A percentile compares a stretch with the other conserved stretches of the same genome.
Conservation (phyloP, 1,140 invertebrate species). For the Arion vulgaris region DNA sequence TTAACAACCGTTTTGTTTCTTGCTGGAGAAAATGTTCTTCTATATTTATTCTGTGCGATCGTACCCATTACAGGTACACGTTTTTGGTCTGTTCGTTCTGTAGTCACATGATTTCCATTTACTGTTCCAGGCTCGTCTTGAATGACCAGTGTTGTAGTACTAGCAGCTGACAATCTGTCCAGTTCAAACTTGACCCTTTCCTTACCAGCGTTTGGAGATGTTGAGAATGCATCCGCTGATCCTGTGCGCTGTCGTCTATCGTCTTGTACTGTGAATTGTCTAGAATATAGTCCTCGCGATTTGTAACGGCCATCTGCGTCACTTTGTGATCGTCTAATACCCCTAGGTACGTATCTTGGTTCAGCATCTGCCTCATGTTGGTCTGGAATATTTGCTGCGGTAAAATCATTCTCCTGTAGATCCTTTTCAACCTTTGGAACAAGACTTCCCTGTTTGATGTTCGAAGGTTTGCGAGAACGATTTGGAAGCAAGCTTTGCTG, state of each 20-base stretch:
- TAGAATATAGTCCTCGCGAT: neutral
- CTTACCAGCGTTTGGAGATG: neutral
- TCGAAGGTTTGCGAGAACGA: neutral
- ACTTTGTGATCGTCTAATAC: slow-evolving; percentile 21
- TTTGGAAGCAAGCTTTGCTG: neutral
- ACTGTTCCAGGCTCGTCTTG: neutral
- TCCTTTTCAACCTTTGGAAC: neutral
- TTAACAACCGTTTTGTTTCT: neutral
- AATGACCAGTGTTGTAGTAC: neutral
- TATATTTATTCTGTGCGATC: slow-evolving; percentile 40
- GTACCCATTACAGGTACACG: slow-evolving; percentile 45
- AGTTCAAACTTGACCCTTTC: neutral
- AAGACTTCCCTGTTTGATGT: neutral
- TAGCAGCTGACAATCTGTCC: slow-evolving; percentile 6
- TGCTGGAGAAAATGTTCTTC: slow-evolving; percentile 42
- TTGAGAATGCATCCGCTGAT: neutral
- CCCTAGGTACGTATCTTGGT: slow-evolving; percentile 16
- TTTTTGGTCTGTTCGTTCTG: slow-evolving; percentile 13
- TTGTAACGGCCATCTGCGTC: neutral
- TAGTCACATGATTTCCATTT: neutral
- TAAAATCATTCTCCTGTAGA: neutral
- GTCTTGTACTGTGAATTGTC: neutral
- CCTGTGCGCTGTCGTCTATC: neutral
- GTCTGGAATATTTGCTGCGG: too few species aligned
- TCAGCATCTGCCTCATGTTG: neutral